Conservation (phyloP, 2,888 invertebrate species). For the Hanleya hanleyi region DNA sequence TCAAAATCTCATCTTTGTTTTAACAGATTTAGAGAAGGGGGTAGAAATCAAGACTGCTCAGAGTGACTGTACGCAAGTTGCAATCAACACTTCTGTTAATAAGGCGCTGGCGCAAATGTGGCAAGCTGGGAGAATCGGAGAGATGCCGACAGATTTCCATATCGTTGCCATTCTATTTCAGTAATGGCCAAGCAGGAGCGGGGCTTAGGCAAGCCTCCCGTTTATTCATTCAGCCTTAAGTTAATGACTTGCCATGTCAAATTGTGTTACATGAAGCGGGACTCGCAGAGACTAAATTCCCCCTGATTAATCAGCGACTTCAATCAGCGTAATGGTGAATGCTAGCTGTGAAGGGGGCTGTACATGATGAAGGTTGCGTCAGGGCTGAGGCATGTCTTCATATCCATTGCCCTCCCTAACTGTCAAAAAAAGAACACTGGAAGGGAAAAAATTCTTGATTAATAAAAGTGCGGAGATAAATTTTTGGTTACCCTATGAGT, state of each 20-base stretch:
- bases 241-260: conserved; percentile 51
- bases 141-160: not conserved
- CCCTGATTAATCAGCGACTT: conserved; percentile 46
- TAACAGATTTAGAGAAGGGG: not conserved
- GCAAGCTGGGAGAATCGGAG: not conserved
- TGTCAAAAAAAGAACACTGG: too few species aligned
- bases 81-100: conserved; percentile 9
- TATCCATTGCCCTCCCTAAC: too few species aligned
- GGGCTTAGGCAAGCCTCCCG: conserved; percentile 33
- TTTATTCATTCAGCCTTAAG: conserved; percentile 44
- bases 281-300: conserved; percentile 40
- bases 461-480: too few species aligned
- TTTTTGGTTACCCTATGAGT: too few species aligned
- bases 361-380: conserved; percentile 28
- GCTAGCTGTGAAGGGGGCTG: not conserved
- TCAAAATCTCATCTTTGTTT: conserved; percentile 9
- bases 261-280: conserved; percentile 41
- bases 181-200: conserved; percentile 8
- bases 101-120: not conserved
- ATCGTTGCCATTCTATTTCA: not conserved
- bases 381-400: conserved; percentile 15
- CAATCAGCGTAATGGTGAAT: conserved; percentile 44
- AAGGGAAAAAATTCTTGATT: too few species aligned
- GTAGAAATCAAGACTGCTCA: conserved; percentile 1
- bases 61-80: not conserved